Percentiles rank a stretch among this genome's conserved stretches.
These are phyloP conservation scores for Tyrophagus putrescentiae DNA, from an alignment of 1,140 invertebrate genomes.

Conservation along the genomic window DNA sequence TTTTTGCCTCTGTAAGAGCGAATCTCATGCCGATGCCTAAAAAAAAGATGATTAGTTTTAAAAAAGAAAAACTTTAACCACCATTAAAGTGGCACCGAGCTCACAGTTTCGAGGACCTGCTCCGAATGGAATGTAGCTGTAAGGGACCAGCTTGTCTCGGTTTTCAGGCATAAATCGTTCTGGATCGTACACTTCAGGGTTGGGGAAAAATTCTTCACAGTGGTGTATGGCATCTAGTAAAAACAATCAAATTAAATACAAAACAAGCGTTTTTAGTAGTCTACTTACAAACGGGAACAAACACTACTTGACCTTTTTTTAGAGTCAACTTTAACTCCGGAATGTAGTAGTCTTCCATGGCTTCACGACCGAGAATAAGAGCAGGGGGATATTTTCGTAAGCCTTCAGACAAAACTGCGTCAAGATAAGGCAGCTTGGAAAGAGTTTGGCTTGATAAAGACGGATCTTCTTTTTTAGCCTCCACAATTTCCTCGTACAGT, in stretches of 20 bases:
- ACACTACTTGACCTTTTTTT: conserved; percentile 25
- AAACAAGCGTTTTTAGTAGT: no score
- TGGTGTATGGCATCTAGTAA: conserved; percentile 28
- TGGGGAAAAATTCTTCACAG: conserved; percentile 25
- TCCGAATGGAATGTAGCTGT: no score
- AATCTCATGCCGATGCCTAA: no score
- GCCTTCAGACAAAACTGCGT: conserved; percentile 33
- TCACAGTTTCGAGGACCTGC: no score
- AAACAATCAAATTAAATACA: no score
- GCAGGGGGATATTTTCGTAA: conserved; percentile 32
- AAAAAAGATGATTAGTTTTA: no score
- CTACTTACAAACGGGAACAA: conserved; percentile 26
- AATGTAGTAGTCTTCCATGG: conserved; percentile 16
- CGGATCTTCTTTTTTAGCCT: no score
- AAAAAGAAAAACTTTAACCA: no score
- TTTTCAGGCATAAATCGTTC: conserved; percentile 32
- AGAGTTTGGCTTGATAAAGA: no score
- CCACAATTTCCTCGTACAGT: no score
- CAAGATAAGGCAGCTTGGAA: conserved; percentile 30
- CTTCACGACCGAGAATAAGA: not conserved
- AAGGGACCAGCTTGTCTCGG: not conserved
- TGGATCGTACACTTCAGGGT: conserved; percentile 28
- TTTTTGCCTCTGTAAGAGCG: conserved; percentile 18
- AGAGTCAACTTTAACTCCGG: conserved; percentile 25
- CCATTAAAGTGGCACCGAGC: conserved; percentile 1